A percentile compares a stretch with the other conserved stretches of the same genome.
Evolutionary conservation across 1,140 invertebrate genomes (phyloP).

Genomic region (Euura lappo): DNA sequence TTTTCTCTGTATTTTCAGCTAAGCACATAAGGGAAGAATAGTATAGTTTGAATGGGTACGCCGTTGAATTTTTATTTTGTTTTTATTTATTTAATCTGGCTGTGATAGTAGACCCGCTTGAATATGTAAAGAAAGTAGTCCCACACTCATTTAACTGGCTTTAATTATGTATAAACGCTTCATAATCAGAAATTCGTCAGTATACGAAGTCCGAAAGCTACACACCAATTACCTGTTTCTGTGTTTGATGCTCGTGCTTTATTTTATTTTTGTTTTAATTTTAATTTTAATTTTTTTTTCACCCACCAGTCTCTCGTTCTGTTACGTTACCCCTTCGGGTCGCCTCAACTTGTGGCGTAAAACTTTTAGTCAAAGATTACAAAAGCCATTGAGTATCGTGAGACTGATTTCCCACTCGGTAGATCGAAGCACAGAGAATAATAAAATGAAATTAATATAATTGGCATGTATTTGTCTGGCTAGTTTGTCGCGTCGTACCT

Average conservation of each 20-base stretch:
- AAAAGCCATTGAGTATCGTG: no score
- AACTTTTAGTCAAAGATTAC: no score
- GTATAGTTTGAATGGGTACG: slow-evolving; percentile 4
- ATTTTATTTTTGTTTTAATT: not conserved
- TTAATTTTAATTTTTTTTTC: not conserved
- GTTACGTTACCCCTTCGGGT: no score
- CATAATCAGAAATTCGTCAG: not conserved
- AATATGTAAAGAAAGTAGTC: not conserved
- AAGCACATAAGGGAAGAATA: slow-evolving; percentile 30
- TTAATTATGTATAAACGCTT: not conserved
- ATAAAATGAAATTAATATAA: not conserved
- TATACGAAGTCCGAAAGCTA: not conserved
- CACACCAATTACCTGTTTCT: not conserved
- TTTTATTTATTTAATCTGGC: not conserved
- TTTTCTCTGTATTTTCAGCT: slow-evolving; percentile 25
- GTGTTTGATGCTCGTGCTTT: not conserved
- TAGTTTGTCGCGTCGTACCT: slow-evolving; percentile 56
- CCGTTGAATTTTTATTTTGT: slow-evolving; percentile 15
- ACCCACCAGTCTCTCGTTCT: not conserved
- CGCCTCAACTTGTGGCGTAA: no score
- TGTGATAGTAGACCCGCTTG: not conserved
- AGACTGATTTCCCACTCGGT: no score
- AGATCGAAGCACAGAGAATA: no score
- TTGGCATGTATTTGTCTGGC: slow-evolving; percentile 41
- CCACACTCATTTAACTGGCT: not conserved